Evolutionary conservation across 2,113 vertebrate species (phyloP), one percentile per base, ranked within the genome.

Genomic region (Upupa epops): DNA sequence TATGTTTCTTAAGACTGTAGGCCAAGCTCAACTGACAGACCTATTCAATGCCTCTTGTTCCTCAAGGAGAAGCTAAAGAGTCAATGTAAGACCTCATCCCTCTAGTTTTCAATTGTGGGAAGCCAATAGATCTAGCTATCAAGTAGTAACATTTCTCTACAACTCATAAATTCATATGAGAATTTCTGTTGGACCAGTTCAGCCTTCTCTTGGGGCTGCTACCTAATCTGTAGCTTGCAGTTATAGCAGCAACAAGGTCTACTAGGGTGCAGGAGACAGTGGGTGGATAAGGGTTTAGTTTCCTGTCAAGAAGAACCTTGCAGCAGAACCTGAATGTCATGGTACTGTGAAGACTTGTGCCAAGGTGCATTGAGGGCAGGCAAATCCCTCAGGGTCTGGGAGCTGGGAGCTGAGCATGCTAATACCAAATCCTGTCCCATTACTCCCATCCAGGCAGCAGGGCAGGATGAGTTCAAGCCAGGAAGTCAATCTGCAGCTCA

Each of bases 371-470:
- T 4, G 8, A 55, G 24, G 9, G 24, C 45, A 19, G 13, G 54
- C 36, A 63, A 42, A n/a, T 63, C 25, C 54, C 32, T 78, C 22
- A 59, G 51, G 56, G 18, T 18, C 24, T 0, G 0, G n/a, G 25
- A 63, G 24, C 28, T 2, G 6, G 34, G 34, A 60, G 14, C 5
- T 73, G 49, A 40, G 25, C 64, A 51, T 49, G 56, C 29, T 31
- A 26, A 32, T 4, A 26, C 12, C 3, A 1, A 29, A 31, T 13
- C 34, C 28, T 76, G 18, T 64, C 56, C 52, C 31, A 45, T 31
- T 11, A 5, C n/a, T 16, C 10, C 49, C 36, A 49, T 22, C 29
- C 54, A 58, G 19, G 17, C 29, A 48, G 45, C 1, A 11, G 55
- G 45, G 45, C 15, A 64, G 69, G 32, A 49, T 19, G 26, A 60